Conservation (phyloP, 2,113 vertebrate genomes). For the Eubucco bourcierii region DNA sequence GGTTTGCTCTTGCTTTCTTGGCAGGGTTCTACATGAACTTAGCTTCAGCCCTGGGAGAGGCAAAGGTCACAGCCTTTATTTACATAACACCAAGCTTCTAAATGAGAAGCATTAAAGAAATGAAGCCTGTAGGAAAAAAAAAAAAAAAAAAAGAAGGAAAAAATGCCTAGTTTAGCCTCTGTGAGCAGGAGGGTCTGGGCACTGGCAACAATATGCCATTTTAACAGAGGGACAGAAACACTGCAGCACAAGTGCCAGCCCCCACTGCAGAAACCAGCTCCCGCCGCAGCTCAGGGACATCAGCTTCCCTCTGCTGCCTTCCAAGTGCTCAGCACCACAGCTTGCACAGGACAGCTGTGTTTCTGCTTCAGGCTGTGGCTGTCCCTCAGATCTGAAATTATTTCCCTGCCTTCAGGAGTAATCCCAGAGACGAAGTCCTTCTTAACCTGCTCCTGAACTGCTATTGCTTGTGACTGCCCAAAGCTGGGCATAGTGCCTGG, state of each 20-base stretch:
- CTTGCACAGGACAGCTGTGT: neutral
- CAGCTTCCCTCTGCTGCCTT: neutral
- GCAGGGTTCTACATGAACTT: neutral
- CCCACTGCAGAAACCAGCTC: neutral
- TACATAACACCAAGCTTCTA: neutral
- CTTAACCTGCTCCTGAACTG: neutral
- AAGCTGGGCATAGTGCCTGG: neutral
- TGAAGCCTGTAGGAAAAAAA: neutral
- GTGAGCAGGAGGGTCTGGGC: neutral
- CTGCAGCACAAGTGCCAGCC: neutral
- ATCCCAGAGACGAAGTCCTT: neutral
- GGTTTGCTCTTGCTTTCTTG: neutral
- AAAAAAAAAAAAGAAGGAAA: neutral
- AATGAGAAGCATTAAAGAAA: conserved; percentile 5
- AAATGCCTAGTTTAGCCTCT: conserved; percentile 7
- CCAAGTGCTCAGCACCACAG: neutral
- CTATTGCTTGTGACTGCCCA: neutral
- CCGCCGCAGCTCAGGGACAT: neutral
- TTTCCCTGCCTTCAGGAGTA: neutral
- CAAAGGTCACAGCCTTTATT: conserved; percentile 15
- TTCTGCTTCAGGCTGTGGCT: neutral
- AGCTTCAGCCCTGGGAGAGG: neutral
- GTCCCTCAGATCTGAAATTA: neutral
- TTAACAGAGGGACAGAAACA: neutral
- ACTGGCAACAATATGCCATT: neutral